Evolutionary conservation across 2,113 vertebrate genomes (phyloP), one percentile per base, ranked within the genome.

Genomic region (Spheniscus mendiculus): DNA sequence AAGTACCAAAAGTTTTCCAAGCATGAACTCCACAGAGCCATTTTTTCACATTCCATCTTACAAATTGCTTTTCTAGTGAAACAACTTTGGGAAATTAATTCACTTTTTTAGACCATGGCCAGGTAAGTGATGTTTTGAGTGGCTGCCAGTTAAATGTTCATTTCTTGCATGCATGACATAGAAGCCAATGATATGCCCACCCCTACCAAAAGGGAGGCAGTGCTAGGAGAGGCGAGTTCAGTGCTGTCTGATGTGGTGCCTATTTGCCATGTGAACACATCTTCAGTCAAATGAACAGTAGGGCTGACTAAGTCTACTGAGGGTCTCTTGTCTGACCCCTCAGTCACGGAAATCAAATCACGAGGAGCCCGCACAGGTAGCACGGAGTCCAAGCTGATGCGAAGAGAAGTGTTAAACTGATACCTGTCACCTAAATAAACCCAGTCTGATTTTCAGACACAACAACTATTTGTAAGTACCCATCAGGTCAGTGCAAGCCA

Each of bases 171-270:
- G 38, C n/a, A 5, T 70, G 80, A 49, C 20, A 30, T 4, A n/a
- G 66, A 81, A 66, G 38, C 45, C n/a, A 25, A 5, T 15, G 26
- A 11, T 34, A 36, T 16, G 14, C 42, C 15, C 13, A n/a, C 8
- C 52, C 23, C 32, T 72, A 18, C 52, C 53, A 59, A 67, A 56
- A 50, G 63, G 25, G 27, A 52, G 53, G 59, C 22, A 32, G 6
- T 17, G 42, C 34, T 10, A 15, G 29, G 44, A 32, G 42, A 52
- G 27, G 66, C 0, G 7, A 58, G 53, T 16, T 78, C 65, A 42
- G 11, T 0, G 0, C 44, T 56, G 36, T 5, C 32, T 58, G 42
- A 23, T 0, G 3, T 2, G 2, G 53, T 76, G 34, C 27, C 56
- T 49, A 0, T 52, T 49, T 52, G 36, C 59, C 52, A 13, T 1